A percentile compares a stretch with the other conserved stretches of the same genome.
Conservation (phyloP, 1,140 invertebrate species). For the Prorops nasuta region DNA sequence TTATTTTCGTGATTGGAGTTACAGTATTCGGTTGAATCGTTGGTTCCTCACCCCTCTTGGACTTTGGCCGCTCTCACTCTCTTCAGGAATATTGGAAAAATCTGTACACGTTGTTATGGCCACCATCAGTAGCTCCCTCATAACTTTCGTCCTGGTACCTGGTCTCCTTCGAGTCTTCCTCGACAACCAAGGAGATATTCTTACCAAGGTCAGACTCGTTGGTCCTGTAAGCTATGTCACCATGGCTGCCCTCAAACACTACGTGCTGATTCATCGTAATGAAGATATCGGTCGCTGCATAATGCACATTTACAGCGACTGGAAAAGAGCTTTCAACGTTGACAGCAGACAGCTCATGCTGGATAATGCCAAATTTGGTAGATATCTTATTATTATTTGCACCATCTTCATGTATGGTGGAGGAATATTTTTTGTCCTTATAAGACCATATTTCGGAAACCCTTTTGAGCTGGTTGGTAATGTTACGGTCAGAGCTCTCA, state of each 20-base stretch:
- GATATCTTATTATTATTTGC: slow-evolving; percentile 13
- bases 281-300: slow-evolving; percentile 16
- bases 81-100: not conserved
- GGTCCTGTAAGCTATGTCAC: slow-evolving; percentile 17
- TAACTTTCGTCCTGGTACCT: no score
- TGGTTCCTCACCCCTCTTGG: not conserved
- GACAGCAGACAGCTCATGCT: slow-evolving; percentile 20
- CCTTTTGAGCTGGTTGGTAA: no score
- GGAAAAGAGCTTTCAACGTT: not conserved
- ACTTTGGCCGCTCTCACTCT: slow-evolving; percentile 5
- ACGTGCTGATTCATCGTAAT: not conserved
- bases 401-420: slow-evolving; percentile 23
- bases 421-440: slow-evolving; percentile 15
- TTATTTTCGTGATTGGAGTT: not conserved
- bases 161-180: no score
- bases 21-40: not conserved
- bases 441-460: slow-evolving; percentile 2
- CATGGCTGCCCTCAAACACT: slow-evolving; percentile 16
- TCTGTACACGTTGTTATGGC: no score
- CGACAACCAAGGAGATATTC: no score
- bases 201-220: not conserved
- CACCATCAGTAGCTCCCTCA: no score
- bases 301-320: slow-evolving; percentile 18
- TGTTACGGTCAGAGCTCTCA: not conserved
- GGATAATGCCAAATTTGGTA: slow-evolving; percentile 11